Base-by-base conservation (phyloP, 2,797 vertebrate species). In the Lagodon rhomboides region DNA sequence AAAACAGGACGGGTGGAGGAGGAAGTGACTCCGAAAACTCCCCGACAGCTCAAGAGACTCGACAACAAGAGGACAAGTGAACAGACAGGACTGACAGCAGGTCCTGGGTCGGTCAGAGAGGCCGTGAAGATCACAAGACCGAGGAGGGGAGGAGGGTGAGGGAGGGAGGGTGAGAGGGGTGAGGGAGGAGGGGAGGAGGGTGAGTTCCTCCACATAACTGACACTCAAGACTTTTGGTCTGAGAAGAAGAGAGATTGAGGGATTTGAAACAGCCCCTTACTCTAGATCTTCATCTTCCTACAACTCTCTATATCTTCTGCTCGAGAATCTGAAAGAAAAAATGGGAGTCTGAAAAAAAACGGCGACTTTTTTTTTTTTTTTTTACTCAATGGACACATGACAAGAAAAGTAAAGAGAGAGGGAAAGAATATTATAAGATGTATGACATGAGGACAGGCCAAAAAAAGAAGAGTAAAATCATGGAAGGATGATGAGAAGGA, bases 241-340 rank as follows among this genome's bases (percentile, higher is more conserved):
- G 18, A 79, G 66, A 79, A 30, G 73, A 60, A 60, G 23, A 69
- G 56, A 67, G 56, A 64, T 51, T 25, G 67, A 79, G 78, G 75
- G 85, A 80, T 75, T 34, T 49, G 41, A 87, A 91, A 87, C 85
- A 79, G 81, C 72, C 88, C 87, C 91, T 95, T 95, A 95, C 94
- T 94, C 91, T 94, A 95, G 87, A 93, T 93, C 87, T 94, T 91
- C 92, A 93, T 92, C 92, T 90, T 94, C 90, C 90, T 95, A 95
- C 87, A 93, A 94, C 87, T 94, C 88, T 91, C 92, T 93, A 93
- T 87, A 91, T 91, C 91, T 91, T 95, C 90, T 61, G 90, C 87
- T 93, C 84, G 90, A 92, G 91, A 93, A 95, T 94, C 92, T 93
- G 88, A 78, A 90, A 93, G 83, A 91, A 79, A n/a, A 73, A 54